Evolutionary conservation across 2,797 vertebrate species (phyloP).

Genomic region (Hylomyscus alleni): DNA sequence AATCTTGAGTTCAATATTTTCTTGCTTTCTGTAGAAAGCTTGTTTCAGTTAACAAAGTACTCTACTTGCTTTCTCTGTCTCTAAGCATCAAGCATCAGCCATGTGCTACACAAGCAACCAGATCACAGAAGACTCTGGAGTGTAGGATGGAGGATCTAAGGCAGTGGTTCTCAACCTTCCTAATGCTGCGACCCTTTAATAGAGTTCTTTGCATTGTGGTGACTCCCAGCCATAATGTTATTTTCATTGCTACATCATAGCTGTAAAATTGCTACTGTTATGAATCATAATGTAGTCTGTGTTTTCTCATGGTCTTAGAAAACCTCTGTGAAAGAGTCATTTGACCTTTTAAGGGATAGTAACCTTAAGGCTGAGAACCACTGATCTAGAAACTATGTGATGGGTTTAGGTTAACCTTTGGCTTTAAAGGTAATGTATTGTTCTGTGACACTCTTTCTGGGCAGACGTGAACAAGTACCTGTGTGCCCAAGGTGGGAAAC

Average conservation of each 20-base stretch:
- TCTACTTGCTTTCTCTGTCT: background rate
- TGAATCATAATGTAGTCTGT: background rate
- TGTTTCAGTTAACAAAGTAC: background rate
- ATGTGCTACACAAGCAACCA: accelerated
- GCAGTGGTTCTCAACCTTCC: background rate
- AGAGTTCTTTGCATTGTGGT: background rate
- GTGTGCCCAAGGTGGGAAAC: background rate
- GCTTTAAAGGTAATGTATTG: background rate
- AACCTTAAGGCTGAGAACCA: background rate
- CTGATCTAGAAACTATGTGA: background rate
- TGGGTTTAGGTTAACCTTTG: background rate
- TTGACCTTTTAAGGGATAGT: background rate
- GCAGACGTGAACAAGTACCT: background rate
- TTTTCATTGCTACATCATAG: background rate
- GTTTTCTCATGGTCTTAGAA: background rate
- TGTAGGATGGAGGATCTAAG: background rate
- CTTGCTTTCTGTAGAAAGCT: background rate
- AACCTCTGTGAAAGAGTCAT: background rate
- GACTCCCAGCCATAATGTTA: background rate
- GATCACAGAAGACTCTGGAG: background rate
- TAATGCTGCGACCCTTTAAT: background rate
- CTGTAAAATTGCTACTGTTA: background rate
- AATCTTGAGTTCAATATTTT: background rate
- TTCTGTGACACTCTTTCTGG: background rate
- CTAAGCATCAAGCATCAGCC: background rate